Evolutionary conservation across 2,888 invertebrate species (phyloP), one percentile per base, ranked within the genome.

Genomic region (Cryptocephalus moraei): DNA sequence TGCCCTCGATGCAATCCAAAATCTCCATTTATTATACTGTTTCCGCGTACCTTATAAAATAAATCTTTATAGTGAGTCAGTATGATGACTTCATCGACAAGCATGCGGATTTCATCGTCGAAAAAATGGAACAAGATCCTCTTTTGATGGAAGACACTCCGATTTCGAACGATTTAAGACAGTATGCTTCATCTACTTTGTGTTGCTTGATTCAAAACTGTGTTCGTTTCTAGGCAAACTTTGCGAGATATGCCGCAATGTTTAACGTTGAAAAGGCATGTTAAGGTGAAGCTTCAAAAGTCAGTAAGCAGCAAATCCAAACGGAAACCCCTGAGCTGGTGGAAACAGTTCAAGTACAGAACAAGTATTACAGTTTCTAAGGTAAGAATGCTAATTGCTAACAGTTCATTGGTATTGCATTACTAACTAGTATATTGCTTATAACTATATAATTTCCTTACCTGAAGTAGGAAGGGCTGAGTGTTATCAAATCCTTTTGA

Each of bases 211-310:
- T 22, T 22, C 22, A 22, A 34, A 12, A 10, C 12, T 39, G 33
- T n/a, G 22, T 22, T 22, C 6, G 22, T 22, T 22, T 22, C 22
- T 22, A 36, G 82, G 56, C 81, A 82, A 55, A 80, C 82, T 1
- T 67, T 86, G 36, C 73, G 81, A 40, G 80, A 82, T 48, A 75
- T 86, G 60, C 81, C 85, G 0, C 82, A 84, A 61, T 77, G 81
- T 39, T 66, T 87, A 47, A 80, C 82, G 1, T 74, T 83, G 60
- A 86, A 86, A 66, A 72, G 84, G 53, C 73, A 74, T 41, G 78
- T 86, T 1, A 81, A 81, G 55, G 76, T 76, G 34, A 81, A 80
- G 62, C 67, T 86, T 33, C 74, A 77, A 14, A 67, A 61, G 52
- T 78, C 80, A 0, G 76, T 83, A 32, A 80, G 76, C 52, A 69